Evolutionary conservation across 2,888 invertebrate genomes (phyloP), one percentile per base, ranked within the genome.

Genomic region (Caenorhabditis drosophilae): DNA sequence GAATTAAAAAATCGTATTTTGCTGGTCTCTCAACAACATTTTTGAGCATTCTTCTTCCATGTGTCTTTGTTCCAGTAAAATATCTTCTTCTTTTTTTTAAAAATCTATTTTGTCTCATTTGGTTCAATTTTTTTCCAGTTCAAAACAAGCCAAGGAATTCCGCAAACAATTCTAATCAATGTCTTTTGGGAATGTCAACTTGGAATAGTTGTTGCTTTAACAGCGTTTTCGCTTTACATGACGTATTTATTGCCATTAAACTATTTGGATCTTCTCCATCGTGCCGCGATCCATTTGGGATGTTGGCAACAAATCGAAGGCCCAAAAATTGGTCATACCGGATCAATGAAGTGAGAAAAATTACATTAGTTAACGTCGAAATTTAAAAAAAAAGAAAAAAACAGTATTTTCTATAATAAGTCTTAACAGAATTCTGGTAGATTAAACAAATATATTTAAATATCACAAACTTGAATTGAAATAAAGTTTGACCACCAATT

Each of bases 241-340:
- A 87, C 89, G 4, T 91, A 91, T 75, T 87, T 88, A 68, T 88
- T 89, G 78, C 89, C 89, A 27, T 86, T 89, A 6, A 87, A 87
- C 68, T 92, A 92, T 84, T 90, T 92, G 81, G 95, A 97, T 86
- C 89, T 91, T 34, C 87, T 95, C 63, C 96, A 97, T 61, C 67
- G 76, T 2, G 87, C 90, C 40, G 80, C 79, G 0, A 85, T 91
- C 46, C 96, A 97, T 85, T 88, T 96, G 46, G 95, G 95, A 3
- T 87, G 88, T 58, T 93, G 92, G 90, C 87, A 88, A 31, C 86
- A 87, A 79, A 59, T 73, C 18, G 67, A 67, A 31, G 70, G 67
- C 16, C 69, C 73, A 1, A 45, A 55, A 45, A 48, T 70, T 23
- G 67, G 67, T 0, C 63, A 70, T 23, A 73, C 67, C 4, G 73